phyloP scores from a whole-genome alignment of 2,888 invertebrate species.

The Nemapogon koenigi region DNA sequence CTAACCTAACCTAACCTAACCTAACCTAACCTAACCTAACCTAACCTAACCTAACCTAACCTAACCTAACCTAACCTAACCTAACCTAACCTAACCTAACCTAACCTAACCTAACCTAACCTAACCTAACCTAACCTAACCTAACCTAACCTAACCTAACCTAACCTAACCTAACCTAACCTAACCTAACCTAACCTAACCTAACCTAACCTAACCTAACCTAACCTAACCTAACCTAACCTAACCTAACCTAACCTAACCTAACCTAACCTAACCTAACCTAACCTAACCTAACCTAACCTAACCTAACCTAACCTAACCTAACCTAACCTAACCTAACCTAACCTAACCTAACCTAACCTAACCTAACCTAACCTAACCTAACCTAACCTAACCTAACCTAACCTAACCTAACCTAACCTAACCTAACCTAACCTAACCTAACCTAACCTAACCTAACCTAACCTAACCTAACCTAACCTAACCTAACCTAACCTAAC shows the following conservation, averaged over 20 bases:
- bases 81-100: conserved; percentile 11
- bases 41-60: conserved; percentile 13
- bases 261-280: conserved; percentile 12
- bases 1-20: conserved; percentile 15
- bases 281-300: conserved; percentile 14
- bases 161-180: conserved; percentile 13
- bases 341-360: conserved; percentile 10
- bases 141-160: conserved; percentile 14
- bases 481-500: no score
- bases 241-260: conserved; percentile 15
- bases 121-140: conserved; percentile 14
- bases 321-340: conserved; percentile 10
- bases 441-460: no score
- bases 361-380: conserved; percentile 10
- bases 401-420: conserved; percentile 8
- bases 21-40: conserved; percentile 15
- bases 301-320: conserved; percentile 14
- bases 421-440: no score
- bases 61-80: conserved; percentile 13
- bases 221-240: conserved; percentile 13
- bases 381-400: conserved; percentile 10
- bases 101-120: conserved; percentile 11
- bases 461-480: no score
- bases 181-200: conserved; percentile 14
- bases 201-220: conserved; percentile 11